Evolutionary conservation across 2,888 invertebrate genomes (phyloP).

Genomic region (Dendrolimus pini): DNA sequence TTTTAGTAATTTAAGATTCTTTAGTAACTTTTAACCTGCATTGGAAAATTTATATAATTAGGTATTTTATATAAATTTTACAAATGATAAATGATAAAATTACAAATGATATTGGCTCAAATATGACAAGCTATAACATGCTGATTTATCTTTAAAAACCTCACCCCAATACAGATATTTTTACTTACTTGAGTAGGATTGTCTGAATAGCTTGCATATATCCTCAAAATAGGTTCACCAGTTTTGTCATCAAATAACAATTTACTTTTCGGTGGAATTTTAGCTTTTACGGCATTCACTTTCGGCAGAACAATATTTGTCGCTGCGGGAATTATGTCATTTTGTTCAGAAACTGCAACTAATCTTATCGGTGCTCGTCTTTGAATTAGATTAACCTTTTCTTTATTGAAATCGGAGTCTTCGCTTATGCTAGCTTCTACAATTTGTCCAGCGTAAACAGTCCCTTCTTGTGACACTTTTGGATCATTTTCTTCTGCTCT

Average conservation of each 20-base stretch:
- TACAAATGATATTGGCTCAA: too few species aligned
- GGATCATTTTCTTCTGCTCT: slow-evolving; percentile 46
- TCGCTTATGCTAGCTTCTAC: slow-evolving; percentile 62
- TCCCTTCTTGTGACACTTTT: slow-evolving; percentile 46
- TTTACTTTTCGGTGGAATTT: slow-evolving; percentile 61
- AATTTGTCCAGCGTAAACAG: slow-evolving; percentile 59
- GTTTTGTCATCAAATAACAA: slow-evolving; percentile 61
- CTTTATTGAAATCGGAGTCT: slow-evolving; percentile 58
- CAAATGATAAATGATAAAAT: too few species aligned
- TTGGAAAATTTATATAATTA: too few species aligned
- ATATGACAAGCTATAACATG: too few species aligned
- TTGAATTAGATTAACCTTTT: slow-evolving; percentile 43
- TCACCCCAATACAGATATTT: too few species aligned
- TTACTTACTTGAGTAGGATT: slow-evolving; percentile 45
- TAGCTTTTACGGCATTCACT: slow-evolving; percentile 50
- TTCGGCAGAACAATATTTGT: slow-evolving; percentile 27
- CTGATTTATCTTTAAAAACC: too few species aligned
- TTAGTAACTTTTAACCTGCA: too few species aligned
- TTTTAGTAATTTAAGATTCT: too few species aligned
- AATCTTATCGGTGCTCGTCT: slow-evolving; percentile 51
- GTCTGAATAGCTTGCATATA: slow-evolving; percentile 70
- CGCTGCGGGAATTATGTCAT: slow-evolving; percentile 19
- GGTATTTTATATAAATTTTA: too few species aligned
- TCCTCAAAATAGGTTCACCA: slow-evolving; percentile 69
- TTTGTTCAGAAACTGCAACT: slow-evolving; percentile 42